Evolutionary conservation across 1,140 invertebrate genomes (phyloP), one percentile per base, ranked within the genome.

Genomic region (Drosophila lowei): DNA sequence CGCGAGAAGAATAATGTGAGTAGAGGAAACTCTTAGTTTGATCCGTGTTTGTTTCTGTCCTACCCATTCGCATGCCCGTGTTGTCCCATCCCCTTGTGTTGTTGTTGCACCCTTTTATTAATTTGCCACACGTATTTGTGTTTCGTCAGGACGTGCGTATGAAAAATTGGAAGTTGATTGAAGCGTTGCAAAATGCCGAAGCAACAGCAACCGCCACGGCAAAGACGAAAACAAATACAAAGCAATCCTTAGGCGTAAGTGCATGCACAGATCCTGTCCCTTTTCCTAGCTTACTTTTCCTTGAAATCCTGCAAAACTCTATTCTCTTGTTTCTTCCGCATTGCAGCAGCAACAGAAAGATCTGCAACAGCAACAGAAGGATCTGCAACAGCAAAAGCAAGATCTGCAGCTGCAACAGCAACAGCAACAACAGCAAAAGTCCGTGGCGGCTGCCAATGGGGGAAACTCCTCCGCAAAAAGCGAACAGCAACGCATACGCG

Each of bases 111-210:
- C 38, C 52, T 34, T 38, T 74, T 77, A 83, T 65, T 88, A 77
- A 75, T 81, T 81, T 61, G 70, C 79, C 44, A 62, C 44, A 59
- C 83, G 83, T 88, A 72, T 74, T 68, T 77, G 63, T 76, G 61
- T 88, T 79, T 77, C 79, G 74, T 78, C 81, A 96, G 95, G 96
- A 96, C 89, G 94, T 97, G 92, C 94, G 95, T 93, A 94, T 93
- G 93, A 96, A 95, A 93, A 96, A 96, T 93, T 96, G 95, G 95
- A 96, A 96, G 94, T 94, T 95, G 92, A 95, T 96, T 95, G 95
- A 96, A 93, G 95, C 95, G 92, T 94, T 96, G 93, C 94, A 95
- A 92, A 94, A 93, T 71, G 94, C 95, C 73, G 95, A 96, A 92
- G 93, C 92, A 80, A 64, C 71, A 59, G 77, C 76, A 61, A 42